Evolutionary conservation across 2,888 invertebrate genomes (phyloP).

Genomic region (Ochropleura leucogaster): DNA sequence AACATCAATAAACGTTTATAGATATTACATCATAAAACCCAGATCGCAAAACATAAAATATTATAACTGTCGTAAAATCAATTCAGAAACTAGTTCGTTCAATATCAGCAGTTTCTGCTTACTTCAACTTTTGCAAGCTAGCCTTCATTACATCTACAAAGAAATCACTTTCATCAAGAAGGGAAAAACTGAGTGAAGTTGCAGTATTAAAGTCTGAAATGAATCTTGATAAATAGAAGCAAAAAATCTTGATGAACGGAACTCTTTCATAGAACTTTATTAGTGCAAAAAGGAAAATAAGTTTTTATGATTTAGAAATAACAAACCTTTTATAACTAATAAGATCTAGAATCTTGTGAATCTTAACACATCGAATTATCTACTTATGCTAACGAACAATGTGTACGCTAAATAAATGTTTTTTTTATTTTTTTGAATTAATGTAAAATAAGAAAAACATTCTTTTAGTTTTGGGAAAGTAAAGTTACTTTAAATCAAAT

Average conservation of each 20-base stretch:
- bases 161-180: conserved; percentile 40
- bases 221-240: conserved; percentile 14
- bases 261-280: conserved; percentile 11
- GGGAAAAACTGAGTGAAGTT: conserved; percentile 21
- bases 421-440: too few relatives aligned
- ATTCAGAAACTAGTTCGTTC: conserved; percentile 29
- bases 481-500: conserved; percentile 2
- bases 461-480: neutral
- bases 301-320: conserved; percentile 2
- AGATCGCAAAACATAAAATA: conserved; percentile 34
- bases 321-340: neutral
- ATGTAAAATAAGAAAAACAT: too few relatives aligned
- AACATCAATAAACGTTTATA: conserved; percentile 47
- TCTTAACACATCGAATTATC: neutral
- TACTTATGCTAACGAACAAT: too few relatives aligned
- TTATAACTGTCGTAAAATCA: conserved; percentile 38
- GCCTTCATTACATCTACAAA: conserved; percentile 35
- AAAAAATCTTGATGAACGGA: conserved; percentile 13
- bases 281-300: conserved; percentile 2
- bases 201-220: conserved; percentile 24
- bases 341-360: neutral
- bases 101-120: conserved; percentile 14
- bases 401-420: too few relatives aligned
- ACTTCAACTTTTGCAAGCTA: conserved; percentile 26
- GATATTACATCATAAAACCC: conserved; percentile 30